phyloP scores from a whole-genome alignment of 2,797 vertebrate species.

The Crax fasciolata region DNA sequence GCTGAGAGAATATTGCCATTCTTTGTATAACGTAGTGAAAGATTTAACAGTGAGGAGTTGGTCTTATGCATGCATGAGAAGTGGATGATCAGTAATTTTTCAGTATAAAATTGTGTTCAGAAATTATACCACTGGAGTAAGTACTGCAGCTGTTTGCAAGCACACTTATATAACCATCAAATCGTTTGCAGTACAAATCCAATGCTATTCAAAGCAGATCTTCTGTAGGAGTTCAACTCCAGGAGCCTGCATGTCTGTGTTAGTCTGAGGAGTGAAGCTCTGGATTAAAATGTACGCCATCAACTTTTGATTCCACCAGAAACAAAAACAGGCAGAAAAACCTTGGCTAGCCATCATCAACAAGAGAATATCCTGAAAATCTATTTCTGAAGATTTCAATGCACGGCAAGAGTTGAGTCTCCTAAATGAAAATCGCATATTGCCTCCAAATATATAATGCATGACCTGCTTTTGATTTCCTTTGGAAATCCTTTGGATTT shows the following conservation, averaged over 20 bases:
- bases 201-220: conserved; percentile 30
- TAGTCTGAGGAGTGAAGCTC: conserved; percentile 8
- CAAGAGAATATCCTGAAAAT: conserved; percentile 37
- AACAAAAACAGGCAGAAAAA: not conserved
- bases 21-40: not conserved
- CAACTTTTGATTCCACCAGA: not conserved
- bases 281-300: conserved; percentile 10
- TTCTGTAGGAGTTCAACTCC: conserved; percentile 24
- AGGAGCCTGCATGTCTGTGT: not conserved
- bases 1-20: not conserved
- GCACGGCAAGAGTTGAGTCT: not conserved
- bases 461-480: conserved; percentile 55
- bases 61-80: not conserved
- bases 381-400: conserved; percentile 7
- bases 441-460: conserved; percentile 28
- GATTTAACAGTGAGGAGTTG: not conserved
- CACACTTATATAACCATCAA: not conserved
- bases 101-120: not conserved
- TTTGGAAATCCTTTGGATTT: conserved; percentile 48
- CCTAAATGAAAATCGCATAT: not conserved
- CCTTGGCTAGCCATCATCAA: not conserved
- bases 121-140: not conserved
- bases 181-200: not conserved
- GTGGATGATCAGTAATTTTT: not conserved
- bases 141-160: conserved; percentile 6